phyloP scores from a whole-genome alignment of 2,888 invertebrate species.

The Troides helena region DNA sequence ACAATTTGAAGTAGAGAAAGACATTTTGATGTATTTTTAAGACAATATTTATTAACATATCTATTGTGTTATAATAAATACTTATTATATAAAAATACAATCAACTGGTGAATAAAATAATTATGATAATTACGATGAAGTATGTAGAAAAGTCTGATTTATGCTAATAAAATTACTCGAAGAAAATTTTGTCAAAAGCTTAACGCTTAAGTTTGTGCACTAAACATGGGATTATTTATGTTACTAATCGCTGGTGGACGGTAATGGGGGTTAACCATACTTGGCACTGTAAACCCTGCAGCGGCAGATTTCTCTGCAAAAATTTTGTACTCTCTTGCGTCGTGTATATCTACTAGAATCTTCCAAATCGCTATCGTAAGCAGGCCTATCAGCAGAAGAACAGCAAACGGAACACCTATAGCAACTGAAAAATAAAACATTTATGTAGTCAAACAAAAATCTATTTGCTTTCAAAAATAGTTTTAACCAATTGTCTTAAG shows the following conservation, averaged over 20 bases:
- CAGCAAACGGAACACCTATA: conserved; percentile 51
- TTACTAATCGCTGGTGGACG: conserved; percentile 42
- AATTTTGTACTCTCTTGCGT: conserved; percentile 57
- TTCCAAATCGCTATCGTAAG: conserved; percentile 62
- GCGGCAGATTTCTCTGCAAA: conserved; percentile 49
- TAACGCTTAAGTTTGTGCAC: background rate
- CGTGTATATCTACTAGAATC: conserved; percentile 53
- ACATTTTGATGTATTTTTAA: no score
- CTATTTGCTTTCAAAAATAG: background rate
- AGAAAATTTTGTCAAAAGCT: background rate
- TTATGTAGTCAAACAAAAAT: background rate
- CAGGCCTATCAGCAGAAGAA: conserved; percentile 58
- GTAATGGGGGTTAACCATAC: conserved; percentile 50
- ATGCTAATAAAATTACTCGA: background rate
- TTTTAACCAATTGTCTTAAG: no score
- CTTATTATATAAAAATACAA: no score
- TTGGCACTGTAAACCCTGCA: conserved; percentile 46
- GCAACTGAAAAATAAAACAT: conserved; percentile 47
- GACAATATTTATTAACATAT: no score
- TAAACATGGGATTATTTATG: conserved; percentile 48
- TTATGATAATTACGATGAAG: no score
- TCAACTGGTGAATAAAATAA: no score
- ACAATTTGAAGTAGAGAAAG: no score
- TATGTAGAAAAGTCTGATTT: no score
- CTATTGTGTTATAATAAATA: no score